Evolutionary conservation across 2,797 vertebrate genomes (phyloP).

Genomic region (Sitta carolinensis): DNA sequence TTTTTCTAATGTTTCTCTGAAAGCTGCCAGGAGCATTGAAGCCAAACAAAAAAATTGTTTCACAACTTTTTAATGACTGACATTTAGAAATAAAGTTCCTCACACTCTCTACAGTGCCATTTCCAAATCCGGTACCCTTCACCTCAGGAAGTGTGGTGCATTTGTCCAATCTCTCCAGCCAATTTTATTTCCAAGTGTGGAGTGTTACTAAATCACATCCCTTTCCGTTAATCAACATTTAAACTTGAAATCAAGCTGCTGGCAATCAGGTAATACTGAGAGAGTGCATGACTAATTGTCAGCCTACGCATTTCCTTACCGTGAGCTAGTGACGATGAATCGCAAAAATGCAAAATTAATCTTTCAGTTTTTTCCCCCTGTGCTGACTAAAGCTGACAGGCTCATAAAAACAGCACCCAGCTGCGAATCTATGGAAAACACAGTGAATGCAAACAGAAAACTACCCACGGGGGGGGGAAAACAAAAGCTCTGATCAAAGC

Average conservation of each 20-base stretch:
- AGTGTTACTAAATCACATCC: neutral
- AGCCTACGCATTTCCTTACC: neutral
- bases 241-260: neutral
- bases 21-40: neutral
- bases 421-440: neutral
- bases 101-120: neutral
- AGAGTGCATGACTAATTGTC: neutral
- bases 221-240: neutral
- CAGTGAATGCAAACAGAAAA: neutral
- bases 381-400: neutral
- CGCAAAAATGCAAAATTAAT: neutral
- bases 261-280: neutral
- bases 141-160: neutral
- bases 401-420: neutral
- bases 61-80: accelerated
- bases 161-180: neutral
- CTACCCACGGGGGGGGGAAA: neutral
- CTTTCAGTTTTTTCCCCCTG: neutral
- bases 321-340: neutral
- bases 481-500: neutral
- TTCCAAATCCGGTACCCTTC: neutral
- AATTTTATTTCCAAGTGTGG: neutral
- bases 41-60: neutral
- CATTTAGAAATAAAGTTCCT: neutral
- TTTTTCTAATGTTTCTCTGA: neutral